Evolutionary conservation across 2,888 invertebrate species (phyloP).

Genomic region (Nysson spinosus): DNA sequence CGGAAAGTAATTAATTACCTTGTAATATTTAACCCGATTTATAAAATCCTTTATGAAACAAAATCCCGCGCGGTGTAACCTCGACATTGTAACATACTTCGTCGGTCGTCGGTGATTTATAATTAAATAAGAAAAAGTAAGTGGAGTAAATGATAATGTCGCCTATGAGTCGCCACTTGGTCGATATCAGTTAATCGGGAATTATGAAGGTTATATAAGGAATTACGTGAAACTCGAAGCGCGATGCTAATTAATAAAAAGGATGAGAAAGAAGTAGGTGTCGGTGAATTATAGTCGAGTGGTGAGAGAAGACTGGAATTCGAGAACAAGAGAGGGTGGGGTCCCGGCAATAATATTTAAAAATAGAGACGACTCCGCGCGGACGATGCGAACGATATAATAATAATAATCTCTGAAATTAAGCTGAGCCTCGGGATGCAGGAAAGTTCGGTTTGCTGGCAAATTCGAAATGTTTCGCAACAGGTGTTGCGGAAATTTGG

Average conservation of each 20-base stretch:
- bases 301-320: slow-evolving; percentile 38
- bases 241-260: slow-evolving; percentile 14
- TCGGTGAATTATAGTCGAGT: slow-evolving; percentile 25
- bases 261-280: slow-evolving; percentile 30
- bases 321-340: slow-evolving; percentile 21
- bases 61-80: too few species aligned
- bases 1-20: too few species aligned
- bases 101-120: too few species aligned
- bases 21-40: too few species aligned
- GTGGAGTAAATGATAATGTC: too few species aligned
- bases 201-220: too few species aligned
- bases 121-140: too few species aligned
- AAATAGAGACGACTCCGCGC: slow-evolving; percentile 49
- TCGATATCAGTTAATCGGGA: too few species aligned
- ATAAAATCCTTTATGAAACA: too few species aligned
- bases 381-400: slow-evolving; percentile 36
- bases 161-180: too few species aligned
- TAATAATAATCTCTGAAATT: slow-evolving; percentile 57
- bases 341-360: slow-evolving; percentile 55
- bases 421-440: slow-evolving; percentile 41
- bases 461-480: slow-evolving; percentile 63
- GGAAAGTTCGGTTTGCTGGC: slow-evolving; percentile 55
- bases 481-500: slow-evolving; percentile 65
- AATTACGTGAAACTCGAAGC: background rate
- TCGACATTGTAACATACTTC: too few species aligned